These are phyloP conservation scores for Smithornis capensis DNA, from an alignment of 2,113 vertebrate species.

Conservation along the genomic window DNA sequence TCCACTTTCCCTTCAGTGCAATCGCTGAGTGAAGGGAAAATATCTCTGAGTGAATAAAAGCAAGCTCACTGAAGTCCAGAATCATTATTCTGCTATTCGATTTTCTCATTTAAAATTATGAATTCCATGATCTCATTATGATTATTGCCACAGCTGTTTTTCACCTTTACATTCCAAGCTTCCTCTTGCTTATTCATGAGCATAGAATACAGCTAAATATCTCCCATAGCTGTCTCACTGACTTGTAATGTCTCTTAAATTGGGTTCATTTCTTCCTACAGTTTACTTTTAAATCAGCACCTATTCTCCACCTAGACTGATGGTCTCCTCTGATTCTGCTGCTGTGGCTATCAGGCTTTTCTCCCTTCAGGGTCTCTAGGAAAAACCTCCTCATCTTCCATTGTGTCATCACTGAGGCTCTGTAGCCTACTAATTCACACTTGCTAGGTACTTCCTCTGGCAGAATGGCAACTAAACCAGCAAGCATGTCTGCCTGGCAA, in stretches of 20 bases:
- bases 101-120: background rate
- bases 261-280: too few species aligned
- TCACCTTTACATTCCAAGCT: background rate
- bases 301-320: too few species aligned
- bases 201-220: background rate
- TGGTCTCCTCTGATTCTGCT: fast-evolving
- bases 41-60: background rate
- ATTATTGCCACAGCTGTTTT: background rate
- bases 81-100: background rate
- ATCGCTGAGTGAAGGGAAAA: background rate
- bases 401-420: background rate
- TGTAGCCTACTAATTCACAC: background rate
- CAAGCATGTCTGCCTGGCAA: background rate
- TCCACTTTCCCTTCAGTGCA: background rate
- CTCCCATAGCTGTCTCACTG: background rate
- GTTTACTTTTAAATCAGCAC: too few species aligned
- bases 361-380: background rate
- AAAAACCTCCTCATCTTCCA: background rate
- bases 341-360: background rate
- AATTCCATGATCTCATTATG: background rate
- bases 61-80: background rate
- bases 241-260: too few species aligned
- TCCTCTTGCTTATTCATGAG: background rate
- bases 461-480: background rate
- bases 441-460: background rate